phyloP scores from a whole-genome alignment of 2,888 invertebrate species.

The Leptinotarsa tumamoca region DNA sequence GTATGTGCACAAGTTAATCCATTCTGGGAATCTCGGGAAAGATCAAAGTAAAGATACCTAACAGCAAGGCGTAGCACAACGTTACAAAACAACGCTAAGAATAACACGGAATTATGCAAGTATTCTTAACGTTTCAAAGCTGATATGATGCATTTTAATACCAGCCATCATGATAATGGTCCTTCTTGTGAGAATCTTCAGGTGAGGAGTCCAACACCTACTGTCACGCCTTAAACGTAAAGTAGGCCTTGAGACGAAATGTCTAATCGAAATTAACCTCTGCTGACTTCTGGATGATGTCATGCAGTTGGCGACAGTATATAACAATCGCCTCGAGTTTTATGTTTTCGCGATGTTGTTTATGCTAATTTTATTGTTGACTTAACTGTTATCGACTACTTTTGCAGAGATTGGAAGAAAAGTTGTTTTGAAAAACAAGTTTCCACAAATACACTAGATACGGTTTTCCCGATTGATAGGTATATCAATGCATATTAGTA shows the following conservation, averaged over 20 bases:
- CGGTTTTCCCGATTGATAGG: not conserved
- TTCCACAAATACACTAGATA: not conserved
- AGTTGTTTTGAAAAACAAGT: not conserved
- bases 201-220: slow-evolving; percentile 36
- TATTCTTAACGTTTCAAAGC: slow-evolving; percentile 22
- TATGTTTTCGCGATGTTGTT: slow-evolving; percentile 30
- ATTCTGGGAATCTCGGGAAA: not conserved
- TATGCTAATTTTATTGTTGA: slow-evolving; percentile 37
- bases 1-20: not conserved
- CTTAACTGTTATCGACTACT: slow-evolving; percentile 24
- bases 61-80: not conserved
- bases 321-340: slow-evolving; percentile 26
- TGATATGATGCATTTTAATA: slow-evolving; percentile 30
- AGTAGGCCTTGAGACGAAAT: slow-evolving; percentile 50
- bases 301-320: slow-evolving; percentile 34
- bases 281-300: slow-evolving; percentile 42
- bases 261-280: slow-evolving; percentile 50
- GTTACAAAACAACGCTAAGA: slow-evolving; percentile 16
- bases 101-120: slow-evolving; percentile 7
- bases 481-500: too few species aligned
- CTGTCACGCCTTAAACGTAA: slow-evolving; percentile 44
- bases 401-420: not conserved
- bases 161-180: slow-evolving; percentile 22
- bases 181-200: slow-evolving; percentile 34
- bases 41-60: slow-evolving; percentile 25